These are phyloP conservation scores for Acleris laterana DNA, from an alignment of 2,888 invertebrate genomes.

Conservation along the genomic window DNA sequence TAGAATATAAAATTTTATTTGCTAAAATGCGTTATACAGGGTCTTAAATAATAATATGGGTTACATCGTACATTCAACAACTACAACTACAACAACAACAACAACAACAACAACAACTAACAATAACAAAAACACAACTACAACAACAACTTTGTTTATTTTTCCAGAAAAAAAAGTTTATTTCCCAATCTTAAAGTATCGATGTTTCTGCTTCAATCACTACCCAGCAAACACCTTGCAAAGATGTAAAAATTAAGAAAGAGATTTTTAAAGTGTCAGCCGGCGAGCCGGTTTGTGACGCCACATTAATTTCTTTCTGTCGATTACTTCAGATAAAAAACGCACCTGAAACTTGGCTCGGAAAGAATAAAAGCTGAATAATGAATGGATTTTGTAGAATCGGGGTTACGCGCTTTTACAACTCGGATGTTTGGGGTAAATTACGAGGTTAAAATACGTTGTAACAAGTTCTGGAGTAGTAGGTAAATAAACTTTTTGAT, in stretches of 20 bases:
- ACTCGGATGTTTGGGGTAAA: neutral
- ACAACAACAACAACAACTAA: too few relatives aligned
- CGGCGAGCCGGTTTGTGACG: slow-evolving; percentile 76
- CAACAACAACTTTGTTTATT: too few relatives aligned
- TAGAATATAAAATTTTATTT: too few relatives aligned
- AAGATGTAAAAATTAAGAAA: slow-evolving; percentile 82
- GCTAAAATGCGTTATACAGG: too few relatives aligned
- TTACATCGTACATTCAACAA: too few relatives aligned
- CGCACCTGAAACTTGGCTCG: slow-evolving; percentile 48
- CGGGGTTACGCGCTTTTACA: slow-evolving; percentile 12
- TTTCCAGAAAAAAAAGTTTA: too few relatives aligned
- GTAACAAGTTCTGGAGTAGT: neutral
- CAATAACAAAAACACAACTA: too few relatives aligned
- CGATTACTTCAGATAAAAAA: slow-evolving; percentile 71
- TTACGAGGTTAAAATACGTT: neutral
- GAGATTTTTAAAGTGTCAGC: slow-evolving; percentile 70
- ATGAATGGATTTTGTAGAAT: slow-evolving; percentile 24
- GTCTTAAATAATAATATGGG: too few relatives aligned
- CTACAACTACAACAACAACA: too few relatives aligned
- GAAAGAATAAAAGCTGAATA: slow-evolving; percentile 4
- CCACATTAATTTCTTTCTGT: slow-evolving; percentile 79
- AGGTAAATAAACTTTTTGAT: too few relatives aligned
- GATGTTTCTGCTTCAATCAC: slow-evolving; percentile 48
- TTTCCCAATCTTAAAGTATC: slow-evolving; percentile 23
- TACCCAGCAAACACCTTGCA: slow-evolving; percentile 70